Percentiles rank a stretch among this genome's conserved stretches.
Conservation (phyloP, 2,888 invertebrate species). For the Hydropsyche betteni region DNA sequence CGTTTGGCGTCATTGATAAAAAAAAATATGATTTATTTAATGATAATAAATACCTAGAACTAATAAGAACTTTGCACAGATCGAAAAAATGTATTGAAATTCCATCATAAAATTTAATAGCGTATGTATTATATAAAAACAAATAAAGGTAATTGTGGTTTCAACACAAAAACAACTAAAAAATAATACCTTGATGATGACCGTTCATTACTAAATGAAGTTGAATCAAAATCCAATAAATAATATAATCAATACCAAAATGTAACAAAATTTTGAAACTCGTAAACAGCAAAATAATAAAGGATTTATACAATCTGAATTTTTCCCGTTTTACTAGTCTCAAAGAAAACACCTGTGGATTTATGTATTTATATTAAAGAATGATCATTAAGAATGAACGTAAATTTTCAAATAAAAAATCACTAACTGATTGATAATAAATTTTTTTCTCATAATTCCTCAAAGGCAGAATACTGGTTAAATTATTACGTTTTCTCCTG, state of each 20-base stretch:
- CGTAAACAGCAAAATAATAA: slow-evolving; percentile 72
- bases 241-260: slow-evolving; percentile 78
- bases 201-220: background rate
- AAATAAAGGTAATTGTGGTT: background rate
- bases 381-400: background rate
- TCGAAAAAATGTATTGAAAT: too few species aligned
- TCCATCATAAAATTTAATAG: too few species aligned
- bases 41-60: too few species aligned
- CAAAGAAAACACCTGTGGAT: slow-evolving; percentile 55
- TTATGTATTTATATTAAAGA: background rate
- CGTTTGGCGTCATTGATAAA: too few species aligned
- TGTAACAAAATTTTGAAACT: slow-evolving; percentile 77
- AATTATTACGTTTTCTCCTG: slow-evolving; percentile 67
- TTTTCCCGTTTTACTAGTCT: slow-evolving; percentile 55
- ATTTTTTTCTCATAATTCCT: slow-evolving; percentile 68
- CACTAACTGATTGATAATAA: slow-evolving; percentile 68
- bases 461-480: slow-evolving; percentile 74
- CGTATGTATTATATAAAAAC: too few species aligned
- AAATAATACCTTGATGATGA: background rate
- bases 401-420: background rate
- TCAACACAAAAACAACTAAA: background rate
- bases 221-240: slow-evolving; percentile 77
- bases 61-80: too few species aligned
- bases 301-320: slow-evolving; percentile 51
- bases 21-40: too few species aligned